Evolutionary conservation across 2,797 vertebrate species (phyloP).

Genomic region (Coluber constrictor): DNA sequence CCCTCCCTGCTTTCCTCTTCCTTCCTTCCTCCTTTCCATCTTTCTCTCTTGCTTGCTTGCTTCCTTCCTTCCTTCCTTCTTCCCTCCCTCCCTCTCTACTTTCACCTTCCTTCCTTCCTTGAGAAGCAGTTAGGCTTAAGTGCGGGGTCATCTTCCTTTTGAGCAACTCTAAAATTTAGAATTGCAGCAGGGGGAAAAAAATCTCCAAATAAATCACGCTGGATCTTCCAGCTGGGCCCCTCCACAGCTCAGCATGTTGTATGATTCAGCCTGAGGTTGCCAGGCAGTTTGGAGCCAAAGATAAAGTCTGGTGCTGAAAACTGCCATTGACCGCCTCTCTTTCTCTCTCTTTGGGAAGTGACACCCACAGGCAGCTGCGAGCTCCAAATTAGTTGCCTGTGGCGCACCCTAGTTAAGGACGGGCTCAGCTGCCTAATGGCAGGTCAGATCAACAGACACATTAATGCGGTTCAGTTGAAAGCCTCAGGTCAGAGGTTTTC

Average conservation of each 20-base stretch:
- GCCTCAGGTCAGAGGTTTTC: not conserved
- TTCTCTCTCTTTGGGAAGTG: not conserved
- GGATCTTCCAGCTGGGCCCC: not conserved
- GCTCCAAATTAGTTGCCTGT: not conserved
- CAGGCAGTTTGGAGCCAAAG: not conserved
- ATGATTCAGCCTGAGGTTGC: not conserved
- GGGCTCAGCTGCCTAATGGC: not conserved
- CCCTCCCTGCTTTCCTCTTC: no score
- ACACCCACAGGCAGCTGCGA: constrained; percentile 14
- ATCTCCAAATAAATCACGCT: not conserved
- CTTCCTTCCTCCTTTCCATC: no score
- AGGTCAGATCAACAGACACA: not conserved
- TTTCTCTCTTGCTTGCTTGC: not conserved
- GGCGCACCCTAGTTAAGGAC: not conserved
- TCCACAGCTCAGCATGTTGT: not conserved
- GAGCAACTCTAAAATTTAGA: not conserved
- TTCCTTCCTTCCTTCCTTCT: not conserved
- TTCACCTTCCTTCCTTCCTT: not conserved
- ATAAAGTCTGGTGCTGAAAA: not conserved
- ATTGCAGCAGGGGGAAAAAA: not conserved
- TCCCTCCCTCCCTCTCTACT: no score
- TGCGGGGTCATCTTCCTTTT: not conserved
- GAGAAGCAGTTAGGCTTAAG: not conserved
- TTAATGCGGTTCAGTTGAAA: not conserved
- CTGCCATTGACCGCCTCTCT: no score